These are phyloP conservation scores for Bovichtus diacanthus DNA, from an alignment of 2,797 vertebrate genomes.

Conservation along the genomic window DNA sequence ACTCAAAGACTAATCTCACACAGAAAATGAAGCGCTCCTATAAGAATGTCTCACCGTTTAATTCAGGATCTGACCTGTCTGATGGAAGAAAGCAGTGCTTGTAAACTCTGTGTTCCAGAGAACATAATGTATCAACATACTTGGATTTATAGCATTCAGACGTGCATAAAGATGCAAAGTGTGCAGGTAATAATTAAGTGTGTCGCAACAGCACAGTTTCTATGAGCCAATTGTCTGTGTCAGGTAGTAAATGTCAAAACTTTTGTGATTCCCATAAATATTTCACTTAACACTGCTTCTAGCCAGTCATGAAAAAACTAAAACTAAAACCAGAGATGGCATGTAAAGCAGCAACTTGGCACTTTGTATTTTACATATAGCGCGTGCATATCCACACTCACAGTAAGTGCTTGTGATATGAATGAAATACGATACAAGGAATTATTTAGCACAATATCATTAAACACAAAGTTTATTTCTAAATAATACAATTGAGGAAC, in stretches of 20 bases:
- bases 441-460: not conserved
- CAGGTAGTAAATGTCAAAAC: conserved; percentile 63
- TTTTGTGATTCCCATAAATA: conserved; percentile 62
- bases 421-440: not conserved
- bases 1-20: conserved; percentile 13
- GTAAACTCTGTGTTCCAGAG: conserved; percentile 16
- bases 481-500: not conserved
- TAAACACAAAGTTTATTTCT: no score
- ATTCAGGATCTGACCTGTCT: conserved; percentile 24
- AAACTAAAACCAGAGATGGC: conserved; percentile 25
- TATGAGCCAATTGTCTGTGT: conserved; percentile 26
- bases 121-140: conserved; percentile 14
- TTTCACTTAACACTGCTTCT: conserved; percentile 46
- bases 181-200: conserved; percentile 61
- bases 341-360: not conserved
- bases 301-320: conserved; percentile 18
- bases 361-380: not conserved
- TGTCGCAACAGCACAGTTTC: conserved; percentile 11
- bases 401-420: not conserved
- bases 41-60: not conserved
- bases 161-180: conserved; percentile 37
- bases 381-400: not conserved
- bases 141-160: conserved; percentile 41
- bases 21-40: not conserved
- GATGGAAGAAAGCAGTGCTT: conserved; percentile 21